These are phyloP conservation scores for Serripes groenlandicus DNA, from an alignment of 2,888 invertebrate species.

Conservation along the genomic window DNA sequence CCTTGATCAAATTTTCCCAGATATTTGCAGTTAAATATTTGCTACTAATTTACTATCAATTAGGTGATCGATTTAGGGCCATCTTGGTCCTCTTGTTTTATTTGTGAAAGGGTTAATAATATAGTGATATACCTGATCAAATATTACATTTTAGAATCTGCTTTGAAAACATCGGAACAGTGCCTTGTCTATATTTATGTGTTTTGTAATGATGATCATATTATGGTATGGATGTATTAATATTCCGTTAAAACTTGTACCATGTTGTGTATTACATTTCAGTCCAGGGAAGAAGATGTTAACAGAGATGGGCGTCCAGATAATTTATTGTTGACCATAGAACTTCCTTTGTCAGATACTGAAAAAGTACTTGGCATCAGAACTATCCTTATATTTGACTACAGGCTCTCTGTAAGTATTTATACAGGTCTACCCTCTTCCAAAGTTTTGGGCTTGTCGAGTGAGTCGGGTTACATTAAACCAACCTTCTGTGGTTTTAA, in stretches of 20 bases:
- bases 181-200: too few species aligned
- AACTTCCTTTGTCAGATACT: slow-evolving; percentile 88
- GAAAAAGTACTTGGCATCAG: slow-evolving; percentile 88
- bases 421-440: too few species aligned
- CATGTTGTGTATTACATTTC: slow-evolving; percentile 56
- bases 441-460: too few species aligned
- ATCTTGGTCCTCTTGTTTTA: not conserved
- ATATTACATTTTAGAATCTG: not conserved
- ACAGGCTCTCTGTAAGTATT: slow-evolving; percentile 89
- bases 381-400: slow-evolving; percentile 86
- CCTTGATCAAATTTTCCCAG: too few species aligned
- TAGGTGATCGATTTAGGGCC: too few species aligned
- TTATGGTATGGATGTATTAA: too few species aligned
- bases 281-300: slow-evolving; percentile 90
- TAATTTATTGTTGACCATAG: slow-evolving; percentile 89
- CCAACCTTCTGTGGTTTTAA: too few species aligned
- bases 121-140: not conserved
- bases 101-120: not conserved
- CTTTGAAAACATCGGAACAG: not conserved
- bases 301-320: slow-evolving; percentile 90
- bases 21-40: too few species aligned
- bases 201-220: too few species aligned
- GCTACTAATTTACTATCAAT: too few species aligned
- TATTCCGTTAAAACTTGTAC: too few species aligned
- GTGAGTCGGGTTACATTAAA: too few species aligned